These are phyloP conservation scores for Lithosia quadra DNA, from an alignment of 2,888 invertebrate species.

Conservation along the genomic window DNA sequence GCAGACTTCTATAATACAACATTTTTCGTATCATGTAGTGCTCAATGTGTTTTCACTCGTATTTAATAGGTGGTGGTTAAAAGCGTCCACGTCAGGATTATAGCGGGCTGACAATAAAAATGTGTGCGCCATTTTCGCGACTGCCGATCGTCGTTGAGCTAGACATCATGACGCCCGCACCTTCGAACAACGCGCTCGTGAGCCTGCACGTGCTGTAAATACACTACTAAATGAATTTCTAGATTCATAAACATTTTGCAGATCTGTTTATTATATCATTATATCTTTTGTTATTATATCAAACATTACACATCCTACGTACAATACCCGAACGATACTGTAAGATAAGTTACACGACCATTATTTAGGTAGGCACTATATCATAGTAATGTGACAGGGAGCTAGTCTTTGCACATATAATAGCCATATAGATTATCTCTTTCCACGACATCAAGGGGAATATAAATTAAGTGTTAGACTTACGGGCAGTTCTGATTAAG, in stretches of 20 bases:
- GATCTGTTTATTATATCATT: slow-evolving; percentile 10
- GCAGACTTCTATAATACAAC: slow-evolving; percentile 43
- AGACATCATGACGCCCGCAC: slow-evolving; percentile 71
- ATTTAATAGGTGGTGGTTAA: slow-evolving; percentile 39
- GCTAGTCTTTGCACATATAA: background rate
- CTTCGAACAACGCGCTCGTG: slow-evolving; percentile 24
- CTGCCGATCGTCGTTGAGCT: slow-evolving; percentile 50
- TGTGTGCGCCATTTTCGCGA: slow-evolving; percentile 50
- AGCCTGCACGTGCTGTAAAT: slow-evolving; percentile 21
- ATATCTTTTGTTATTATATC: background rate
- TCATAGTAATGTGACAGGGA: background rate
- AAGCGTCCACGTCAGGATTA: slow-evolving; percentile 39
- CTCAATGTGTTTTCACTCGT: slow-evolving; percentile 34
- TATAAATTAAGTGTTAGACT: background rate
- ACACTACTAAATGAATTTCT: slow-evolving; percentile 30
- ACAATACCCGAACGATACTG: background rate
- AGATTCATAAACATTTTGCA: slow-evolving; percentile 4
- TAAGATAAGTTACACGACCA: background rate
- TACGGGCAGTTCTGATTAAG: background rate
- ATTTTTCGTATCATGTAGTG: slow-evolving; percentile 37
- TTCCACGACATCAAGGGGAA: background rate
- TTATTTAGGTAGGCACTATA: background rate
- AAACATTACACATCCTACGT: background rate
- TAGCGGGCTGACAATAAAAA: slow-evolving; percentile 42
- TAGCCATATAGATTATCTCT: background rate